Evolutionary conservation across 2,113 vertebrate species (phyloP).

Genomic region (Lycocorax pyrrhopterus): DNA sequence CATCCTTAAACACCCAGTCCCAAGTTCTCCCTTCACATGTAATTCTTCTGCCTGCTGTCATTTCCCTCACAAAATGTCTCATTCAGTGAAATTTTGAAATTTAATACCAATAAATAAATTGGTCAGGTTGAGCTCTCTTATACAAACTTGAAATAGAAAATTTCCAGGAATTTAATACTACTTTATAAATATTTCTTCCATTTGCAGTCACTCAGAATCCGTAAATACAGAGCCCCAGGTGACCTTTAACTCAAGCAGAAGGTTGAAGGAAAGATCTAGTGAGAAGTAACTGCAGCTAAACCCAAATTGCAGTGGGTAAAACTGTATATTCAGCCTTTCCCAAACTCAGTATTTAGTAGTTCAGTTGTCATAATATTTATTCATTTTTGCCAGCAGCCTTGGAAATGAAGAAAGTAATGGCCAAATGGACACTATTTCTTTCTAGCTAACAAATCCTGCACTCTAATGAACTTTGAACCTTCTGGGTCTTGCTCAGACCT

Average conservation of each 20-base stretch:
- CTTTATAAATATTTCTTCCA: not conserved
- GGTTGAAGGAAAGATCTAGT: not conserved
- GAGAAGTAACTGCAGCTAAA: not conserved
- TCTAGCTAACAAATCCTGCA: not conserved
- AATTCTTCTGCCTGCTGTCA: not conserved
- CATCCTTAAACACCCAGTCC: not conserved
- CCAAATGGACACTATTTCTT: not conserved
- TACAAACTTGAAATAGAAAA: not conserved
- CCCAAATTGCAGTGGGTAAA: not conserved
- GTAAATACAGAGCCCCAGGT: not conserved
- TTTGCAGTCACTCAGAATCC: not conserved
- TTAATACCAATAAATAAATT: not conserved
- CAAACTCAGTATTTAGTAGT: not conserved
- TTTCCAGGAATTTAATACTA: not conserved
- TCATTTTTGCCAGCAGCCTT: not conserved
- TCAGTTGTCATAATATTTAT: not conserved
- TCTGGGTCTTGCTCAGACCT: not conserved
- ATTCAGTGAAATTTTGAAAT: not conserved
- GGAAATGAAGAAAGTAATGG: not conserved
- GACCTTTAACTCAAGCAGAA: not conserved
- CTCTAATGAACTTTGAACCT: not conserved
- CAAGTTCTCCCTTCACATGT: not conserved
- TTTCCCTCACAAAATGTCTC: not conserved
- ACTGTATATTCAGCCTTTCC: not conserved
- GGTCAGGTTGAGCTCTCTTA: not conserved